Conservation (phyloP, 2,888 invertebrate genomes). For the Hecatera dysodea region DNA sequence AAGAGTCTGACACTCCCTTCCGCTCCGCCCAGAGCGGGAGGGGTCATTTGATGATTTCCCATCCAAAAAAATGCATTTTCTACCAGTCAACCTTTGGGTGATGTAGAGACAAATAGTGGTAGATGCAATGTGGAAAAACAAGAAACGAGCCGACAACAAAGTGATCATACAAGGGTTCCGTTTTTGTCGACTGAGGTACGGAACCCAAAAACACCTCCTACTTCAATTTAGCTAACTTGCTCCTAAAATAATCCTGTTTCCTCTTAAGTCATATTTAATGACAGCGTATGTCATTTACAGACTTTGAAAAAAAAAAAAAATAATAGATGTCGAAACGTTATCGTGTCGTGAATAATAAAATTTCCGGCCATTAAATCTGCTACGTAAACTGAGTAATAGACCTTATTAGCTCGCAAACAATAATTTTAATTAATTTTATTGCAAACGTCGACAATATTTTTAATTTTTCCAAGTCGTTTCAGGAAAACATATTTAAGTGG, state of each 20-base stretch:
- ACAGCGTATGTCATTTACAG: neutral
- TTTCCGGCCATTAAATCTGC: conserved; percentile 26
- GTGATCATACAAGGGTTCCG: too few species aligned
- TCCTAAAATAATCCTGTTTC: neutral
- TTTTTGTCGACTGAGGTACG: too few species aligned
- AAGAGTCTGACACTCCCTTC: too few species aligned
- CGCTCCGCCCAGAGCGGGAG: too few species aligned
- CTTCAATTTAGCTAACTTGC: neutral
- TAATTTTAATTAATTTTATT: conserved; percentile 42
- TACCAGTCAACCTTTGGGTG: too few species aligned
- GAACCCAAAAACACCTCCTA: neutral
- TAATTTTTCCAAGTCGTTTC: conserved; percentile 25
- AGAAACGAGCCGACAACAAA: too few species aligned
- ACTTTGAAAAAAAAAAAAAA: neutral
- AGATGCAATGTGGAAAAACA: too few species aligned
- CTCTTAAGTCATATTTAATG: neutral
- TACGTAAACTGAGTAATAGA: conserved; percentile 41
- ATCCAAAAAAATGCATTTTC: too few species aligned
- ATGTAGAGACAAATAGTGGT: too few species aligned
- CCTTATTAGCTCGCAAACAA: conserved; percentile 17
- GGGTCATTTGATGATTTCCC: too few species aligned
- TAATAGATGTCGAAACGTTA: conserved; percentile 11
- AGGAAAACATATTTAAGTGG: conserved; percentile 25
- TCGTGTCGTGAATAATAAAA: conserved; percentile 48
- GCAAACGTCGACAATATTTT: conserved; percentile 22